Conservation (phyloP, 2,113 vertebrate species). For the Cardinalis cardinalis region DNA sequence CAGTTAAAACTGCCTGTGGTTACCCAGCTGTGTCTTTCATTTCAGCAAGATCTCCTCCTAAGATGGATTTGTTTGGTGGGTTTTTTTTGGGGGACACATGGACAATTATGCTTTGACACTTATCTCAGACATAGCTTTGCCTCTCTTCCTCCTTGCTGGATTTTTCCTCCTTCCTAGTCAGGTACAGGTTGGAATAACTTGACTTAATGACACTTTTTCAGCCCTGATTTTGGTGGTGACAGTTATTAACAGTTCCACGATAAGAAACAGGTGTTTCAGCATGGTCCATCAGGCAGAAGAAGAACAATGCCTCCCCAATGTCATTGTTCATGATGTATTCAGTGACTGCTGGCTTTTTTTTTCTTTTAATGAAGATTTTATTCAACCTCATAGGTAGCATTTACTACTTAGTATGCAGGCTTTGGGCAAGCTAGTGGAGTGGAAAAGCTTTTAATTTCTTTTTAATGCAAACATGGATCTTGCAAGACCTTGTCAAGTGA, state of each 20-base stretch:
- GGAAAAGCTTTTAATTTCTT: conserved; percentile 58
- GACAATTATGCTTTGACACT: neutral
- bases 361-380: conserved; percentile 14
- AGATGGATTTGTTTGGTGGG: neutral
- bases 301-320: conserved; percentile 45
- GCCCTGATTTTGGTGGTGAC: conserved; percentile 33
- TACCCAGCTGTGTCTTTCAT: conserved; percentile 14
- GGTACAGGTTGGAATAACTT: conserved; percentile 20
- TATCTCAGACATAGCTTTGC: neutral
- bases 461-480: conserved; percentile 59
- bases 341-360: conserved; percentile 7
- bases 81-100: neutral
- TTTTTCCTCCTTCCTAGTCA: neutral
- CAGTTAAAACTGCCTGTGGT: conserved; percentile 12
- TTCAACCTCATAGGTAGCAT: conserved; percentile 34
- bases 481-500: conserved; percentile 25
- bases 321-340: conserved; percentile 48
- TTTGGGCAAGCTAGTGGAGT: conserved; percentile 55
- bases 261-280: conserved; percentile 67
- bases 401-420: conserved; percentile 40
- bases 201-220: conserved; percentile 50
- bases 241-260: conserved; percentile 46
- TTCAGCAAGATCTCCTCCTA: neutral
- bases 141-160: neutral
- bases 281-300: conserved; percentile 44